Percentiles rank a stretch among this genome's conserved stretches.
Evolutionary conservation across 2,113 vertebrate genomes (phyloP).

Genomic region (Cathartes aura): DNA sequence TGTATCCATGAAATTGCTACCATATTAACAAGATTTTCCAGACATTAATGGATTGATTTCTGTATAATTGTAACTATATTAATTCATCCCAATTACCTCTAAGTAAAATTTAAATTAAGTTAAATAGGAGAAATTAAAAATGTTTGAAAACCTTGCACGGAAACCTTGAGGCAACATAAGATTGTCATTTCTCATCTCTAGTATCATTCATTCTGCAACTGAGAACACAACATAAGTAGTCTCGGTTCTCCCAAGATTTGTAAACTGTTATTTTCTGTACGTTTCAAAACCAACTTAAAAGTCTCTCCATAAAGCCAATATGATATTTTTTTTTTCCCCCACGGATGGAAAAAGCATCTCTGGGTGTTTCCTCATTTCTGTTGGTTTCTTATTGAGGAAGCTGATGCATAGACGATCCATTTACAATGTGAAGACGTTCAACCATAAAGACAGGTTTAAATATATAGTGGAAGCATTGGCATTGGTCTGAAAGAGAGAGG

Average conservation of each 20-base stretch:
- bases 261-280: conserved; percentile 7
- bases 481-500: not conserved
- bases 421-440: not conserved
- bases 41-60: conserved; percentile 81
- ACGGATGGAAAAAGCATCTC: not conserved
- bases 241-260: not conserved
- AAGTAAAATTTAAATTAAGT: conserved; percentile 84
- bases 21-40: conserved; percentile 79
- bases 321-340: fast-evolving
- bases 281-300: not conserved
- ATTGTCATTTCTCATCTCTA: conserved; percentile 64
- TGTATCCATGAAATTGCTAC: conserved; percentile 74
- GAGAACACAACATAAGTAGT: not conserved
- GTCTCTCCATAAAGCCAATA: not conserved
- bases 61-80: conserved; percentile 81
- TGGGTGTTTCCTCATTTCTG: not conserved
- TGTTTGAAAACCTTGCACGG: conserved; percentile 73
- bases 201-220: conserved; percentile 12
- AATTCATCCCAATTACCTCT: conserved; percentile 83
- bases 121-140: conserved; percentile 83
- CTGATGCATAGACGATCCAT: not conserved
- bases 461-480: not conserved
- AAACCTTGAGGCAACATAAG: conserved; percentile 73
- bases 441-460: not conserved
- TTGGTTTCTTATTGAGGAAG: not conserved